A percentile compares a stretch with the other conserved stretches of the same genome.
Conservation (phyloP, 1,140 invertebrate genomes). For the Zaprionus capensis region DNA sequence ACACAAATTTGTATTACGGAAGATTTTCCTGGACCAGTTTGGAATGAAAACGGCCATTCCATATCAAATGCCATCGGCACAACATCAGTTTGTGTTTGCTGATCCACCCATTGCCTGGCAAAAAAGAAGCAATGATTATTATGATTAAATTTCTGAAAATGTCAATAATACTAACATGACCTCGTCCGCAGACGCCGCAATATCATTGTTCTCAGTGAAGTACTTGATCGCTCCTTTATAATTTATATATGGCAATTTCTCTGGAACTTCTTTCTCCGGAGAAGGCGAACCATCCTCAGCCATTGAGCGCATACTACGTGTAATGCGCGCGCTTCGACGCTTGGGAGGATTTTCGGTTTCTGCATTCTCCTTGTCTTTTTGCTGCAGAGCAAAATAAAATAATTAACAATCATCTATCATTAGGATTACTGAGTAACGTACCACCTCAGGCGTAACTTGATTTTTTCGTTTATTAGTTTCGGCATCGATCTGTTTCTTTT, state of each 20-base stretch:
- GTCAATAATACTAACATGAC: slow-evolving; percentile 84
- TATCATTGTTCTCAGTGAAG: slow-evolving; percentile 85
- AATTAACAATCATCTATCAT: neutral
- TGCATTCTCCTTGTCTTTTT: slow-evolving; percentile 33
- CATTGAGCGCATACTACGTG: slow-evolving; percentile 73
- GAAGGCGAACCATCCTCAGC: slow-evolving; percentile 59
- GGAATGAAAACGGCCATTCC: slow-evolving; percentile 88
- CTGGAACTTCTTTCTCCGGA: slow-evolving; percentile 54
- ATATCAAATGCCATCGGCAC: slow-evolving; percentile 87
- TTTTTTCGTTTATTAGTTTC: slow-evolving; percentile 49
- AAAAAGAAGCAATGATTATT: neutral
- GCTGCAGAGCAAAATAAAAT: slow-evolving; percentile 19
- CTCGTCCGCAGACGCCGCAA: slow-evolving; percentile 85
- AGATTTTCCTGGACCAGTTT: slow-evolving; percentile 87
- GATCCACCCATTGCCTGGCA: slow-evolving; percentile 85
- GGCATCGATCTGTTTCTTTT: neutral
- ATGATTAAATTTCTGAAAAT: neutral
- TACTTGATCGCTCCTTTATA: slow-evolving; percentile 86
- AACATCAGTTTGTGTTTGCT: slow-evolving; percentile 66
- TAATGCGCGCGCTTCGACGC: slow-evolving; percentile 65
- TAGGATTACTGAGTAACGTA: slow-evolving; percentile 14
- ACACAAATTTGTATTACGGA: slow-evolving; percentile 87
- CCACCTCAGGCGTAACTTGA: slow-evolving; percentile 56
- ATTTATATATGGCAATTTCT: slow-evolving; percentile 82
- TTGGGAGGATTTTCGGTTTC: slow-evolving; percentile 75